Evolutionary conservation across 2,888 invertebrate species (phyloP).

Genomic region (Gonocerus acuteangulatus): DNA sequence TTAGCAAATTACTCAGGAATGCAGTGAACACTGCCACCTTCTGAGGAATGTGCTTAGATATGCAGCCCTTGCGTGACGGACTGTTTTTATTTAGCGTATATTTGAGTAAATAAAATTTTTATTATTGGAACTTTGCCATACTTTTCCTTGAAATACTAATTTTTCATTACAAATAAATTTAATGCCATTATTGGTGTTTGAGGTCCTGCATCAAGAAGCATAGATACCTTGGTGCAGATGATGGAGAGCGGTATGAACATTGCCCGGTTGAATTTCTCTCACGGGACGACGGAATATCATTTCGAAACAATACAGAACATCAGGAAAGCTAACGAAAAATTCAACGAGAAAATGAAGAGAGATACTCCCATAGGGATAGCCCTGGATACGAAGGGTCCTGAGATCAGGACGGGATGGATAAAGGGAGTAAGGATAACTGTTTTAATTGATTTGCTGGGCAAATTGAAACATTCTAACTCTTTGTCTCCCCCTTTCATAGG

Average conservation of each 20-base stretch:
- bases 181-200: too few species aligned
- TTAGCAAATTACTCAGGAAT: too few species aligned
- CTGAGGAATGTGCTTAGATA: too few species aligned
- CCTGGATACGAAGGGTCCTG: constrained; percentile 57
- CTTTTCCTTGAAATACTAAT: too few species aligned
- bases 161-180: too few species aligned
- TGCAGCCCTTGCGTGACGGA: too few species aligned
- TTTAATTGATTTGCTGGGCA: not conserved
- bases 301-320: constrained; percentile 50
- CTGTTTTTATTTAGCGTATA: too few species aligned
- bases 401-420: constrained; percentile 55
- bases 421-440: constrained; percentile 43
- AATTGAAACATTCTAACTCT: too few species aligned
- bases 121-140: not conserved
- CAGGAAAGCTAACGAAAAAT: constrained; percentile 46
- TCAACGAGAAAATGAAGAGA: constrained; percentile 42
- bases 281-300: constrained; percentile 53
- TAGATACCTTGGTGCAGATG: constrained; percentile 67
- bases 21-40: too few species aligned
- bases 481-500: too few species aligned
- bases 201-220: constrained; percentile 73
- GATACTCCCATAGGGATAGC: constrained; percentile 51
- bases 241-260: constrained; percentile 55
- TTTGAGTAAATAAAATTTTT: not conserved
- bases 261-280: constrained; percentile 52